Conservation (phyloP, 2,797 vertebrate genomes). For the Schizopygopsis malacanthus region DNA sequence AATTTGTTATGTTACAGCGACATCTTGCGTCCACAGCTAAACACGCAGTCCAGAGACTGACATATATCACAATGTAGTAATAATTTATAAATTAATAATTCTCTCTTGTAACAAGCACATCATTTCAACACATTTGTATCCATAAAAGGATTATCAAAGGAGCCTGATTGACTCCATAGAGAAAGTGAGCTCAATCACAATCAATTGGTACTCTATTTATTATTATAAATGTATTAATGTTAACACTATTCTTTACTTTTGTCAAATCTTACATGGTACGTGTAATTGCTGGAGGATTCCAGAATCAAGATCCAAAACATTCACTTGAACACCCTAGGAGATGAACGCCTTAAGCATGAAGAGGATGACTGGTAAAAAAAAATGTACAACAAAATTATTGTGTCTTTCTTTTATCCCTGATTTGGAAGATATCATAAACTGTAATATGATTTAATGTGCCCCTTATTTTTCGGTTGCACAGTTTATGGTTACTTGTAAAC, state of each 20-base stretch:
- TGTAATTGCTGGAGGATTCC: neutral
- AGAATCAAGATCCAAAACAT: neutral
- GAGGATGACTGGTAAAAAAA: conserved; percentile 11
- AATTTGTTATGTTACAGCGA: conserved; percentile 28
- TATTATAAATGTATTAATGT: neutral
- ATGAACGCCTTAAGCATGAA: conserved; percentile 36
- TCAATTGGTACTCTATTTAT: neutral
- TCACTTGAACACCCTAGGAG: conserved; percentile 55
- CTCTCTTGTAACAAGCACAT: neutral
- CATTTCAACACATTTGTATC: conserved; percentile 4
- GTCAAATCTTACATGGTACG: neutral
- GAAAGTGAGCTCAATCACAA: neutral
- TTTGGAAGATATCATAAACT: conserved; percentile 46
- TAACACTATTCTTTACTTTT: neutral
- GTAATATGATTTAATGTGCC: conserved; percentile 5
- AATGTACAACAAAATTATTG: no score
- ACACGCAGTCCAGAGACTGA: neutral
- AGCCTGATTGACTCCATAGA: neutral
- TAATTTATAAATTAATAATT: neutral
- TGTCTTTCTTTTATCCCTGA: neutral
- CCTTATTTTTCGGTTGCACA: neutral
- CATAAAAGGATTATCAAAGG: neutral
- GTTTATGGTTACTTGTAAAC: neutral
- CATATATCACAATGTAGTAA: neutral
- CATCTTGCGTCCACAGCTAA: conserved; percentile 32